These are phyloP conservation scores for Bombyx mandarina DNA, from an alignment of 1,140 invertebrate genomes.

Conservation along the genomic window DNA sequence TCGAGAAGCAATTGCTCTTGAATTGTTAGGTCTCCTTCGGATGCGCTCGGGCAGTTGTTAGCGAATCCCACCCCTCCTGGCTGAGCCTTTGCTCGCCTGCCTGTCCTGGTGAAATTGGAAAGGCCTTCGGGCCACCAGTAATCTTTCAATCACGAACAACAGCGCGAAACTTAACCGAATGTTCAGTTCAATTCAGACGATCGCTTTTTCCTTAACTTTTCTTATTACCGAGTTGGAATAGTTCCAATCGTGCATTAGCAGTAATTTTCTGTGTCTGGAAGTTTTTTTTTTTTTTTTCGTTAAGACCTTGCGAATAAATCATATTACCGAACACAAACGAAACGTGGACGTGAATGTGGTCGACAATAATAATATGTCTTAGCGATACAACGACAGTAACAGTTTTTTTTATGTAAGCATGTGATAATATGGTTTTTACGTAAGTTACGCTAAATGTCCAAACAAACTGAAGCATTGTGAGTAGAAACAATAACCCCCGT, in stretches of 20 bases:
- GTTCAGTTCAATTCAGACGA: constrained; percentile 9
- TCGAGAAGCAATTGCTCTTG: no score
- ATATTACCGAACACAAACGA: no score
- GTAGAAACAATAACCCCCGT: constrained; percentile 45
- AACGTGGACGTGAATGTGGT: no score
- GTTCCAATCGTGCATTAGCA: constrained; percentile 13
- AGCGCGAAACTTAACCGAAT: constrained; percentile 12
- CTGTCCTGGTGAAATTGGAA: no score
- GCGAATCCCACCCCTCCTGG: no score
- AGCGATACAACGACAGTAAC: not conserved
- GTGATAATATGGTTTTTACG: constrained; percentile 26
- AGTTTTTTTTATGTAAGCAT: constrained; percentile 9
- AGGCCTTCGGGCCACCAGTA: no score
- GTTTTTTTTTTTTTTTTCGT: not conserved
- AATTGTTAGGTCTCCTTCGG: no score
- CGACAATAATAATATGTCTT: no score
- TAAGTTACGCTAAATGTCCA: constrained; percentile 66
- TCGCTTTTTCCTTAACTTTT: constrained; percentile 13
- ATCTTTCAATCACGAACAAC: not conserved
- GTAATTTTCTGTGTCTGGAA: not conserved
- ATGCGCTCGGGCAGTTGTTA: no score
- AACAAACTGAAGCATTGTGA: constrained; percentile 41
- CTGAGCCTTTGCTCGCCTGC: no score
- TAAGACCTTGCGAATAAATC: no score
- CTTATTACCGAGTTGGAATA: constrained; percentile 14